Conservation (phyloP, 1,140 invertebrate species). For the Tetramorium simillimum region DNA sequence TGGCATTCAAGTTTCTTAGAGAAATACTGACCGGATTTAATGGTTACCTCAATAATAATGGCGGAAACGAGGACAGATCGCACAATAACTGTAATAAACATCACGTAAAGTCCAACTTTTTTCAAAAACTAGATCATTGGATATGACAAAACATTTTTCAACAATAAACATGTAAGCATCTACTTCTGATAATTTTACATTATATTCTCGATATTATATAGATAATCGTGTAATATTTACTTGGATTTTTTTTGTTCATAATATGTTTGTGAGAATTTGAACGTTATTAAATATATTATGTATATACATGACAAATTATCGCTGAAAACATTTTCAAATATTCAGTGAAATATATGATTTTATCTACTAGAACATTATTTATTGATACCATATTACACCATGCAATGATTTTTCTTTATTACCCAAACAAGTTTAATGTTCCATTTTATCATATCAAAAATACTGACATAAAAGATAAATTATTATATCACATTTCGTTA, state of each 20-base stretch:
- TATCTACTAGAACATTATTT: neutral
- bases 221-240: neutral
- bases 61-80: neutral
- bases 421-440: neutral
- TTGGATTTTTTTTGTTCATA: neutral
- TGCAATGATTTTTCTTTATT: neutral
- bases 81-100: neutral
- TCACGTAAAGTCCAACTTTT: neutral
- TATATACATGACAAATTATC: neutral
- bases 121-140: neutral
- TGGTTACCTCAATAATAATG: neutral
- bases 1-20: slow-evolving; percentile 26
- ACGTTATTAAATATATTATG: neutral
- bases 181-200: neutral
- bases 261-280: neutral
- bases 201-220: neutral
- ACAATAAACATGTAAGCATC: neutral
- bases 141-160: neutral
- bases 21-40: neutral
- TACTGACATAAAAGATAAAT: neutral
- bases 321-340: slow-evolving; percentile 15
- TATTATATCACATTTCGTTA: neutral
- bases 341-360: neutral
- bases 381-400: neutral
- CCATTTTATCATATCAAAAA: neutral